A percentile compares a stretch with the other conserved stretches of the same genome.
Evolutionary conservation across 2,113 vertebrate species (phyloP).

Genomic region (Oceanites oceanicus): DNA sequence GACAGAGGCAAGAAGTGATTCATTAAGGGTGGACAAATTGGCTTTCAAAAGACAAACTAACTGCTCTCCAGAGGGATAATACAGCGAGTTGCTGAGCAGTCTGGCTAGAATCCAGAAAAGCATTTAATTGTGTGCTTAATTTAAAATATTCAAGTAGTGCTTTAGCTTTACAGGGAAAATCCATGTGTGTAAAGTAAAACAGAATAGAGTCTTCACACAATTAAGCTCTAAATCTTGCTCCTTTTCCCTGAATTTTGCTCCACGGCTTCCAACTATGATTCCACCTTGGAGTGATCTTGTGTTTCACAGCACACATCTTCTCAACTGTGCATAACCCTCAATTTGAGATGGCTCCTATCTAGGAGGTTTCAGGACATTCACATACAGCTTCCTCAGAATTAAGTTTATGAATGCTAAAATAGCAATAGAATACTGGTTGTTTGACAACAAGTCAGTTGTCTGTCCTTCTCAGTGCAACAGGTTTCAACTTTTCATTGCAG

Average conservation of each 20-base stretch:
- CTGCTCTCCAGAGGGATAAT: slow-evolving; percentile 3
- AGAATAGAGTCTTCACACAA: neutral
- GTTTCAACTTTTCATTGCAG: neutral
- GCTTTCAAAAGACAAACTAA: slow-evolving; percentile 37
- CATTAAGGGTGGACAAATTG: slow-evolving; percentile 50
- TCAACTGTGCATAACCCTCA: neutral
- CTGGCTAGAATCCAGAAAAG: slow-evolving; percentile 15
- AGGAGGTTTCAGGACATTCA: neutral
- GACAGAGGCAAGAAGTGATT: slow-evolving; percentile 10
- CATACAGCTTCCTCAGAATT: neutral
- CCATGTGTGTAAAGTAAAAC: neutral
- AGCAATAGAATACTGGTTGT: neutral
- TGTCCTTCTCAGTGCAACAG: neutral
- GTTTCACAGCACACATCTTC: neutral
- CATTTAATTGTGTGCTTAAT: neutral
- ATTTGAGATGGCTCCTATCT: neutral
- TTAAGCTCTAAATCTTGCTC: neutral
- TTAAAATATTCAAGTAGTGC: slow-evolving; percentile 6
- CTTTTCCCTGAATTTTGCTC: neutral
- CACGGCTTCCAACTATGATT: neutral
- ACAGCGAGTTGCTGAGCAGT: slow-evolving; percentile 4
- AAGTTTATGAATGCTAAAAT: neutral
- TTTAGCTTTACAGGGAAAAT: slow-evolving; percentile 5
- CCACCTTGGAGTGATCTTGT: neutral
- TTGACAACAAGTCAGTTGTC: neutral